Conservation (phyloP, 2,797 vertebrate species). For the Uromys caudimaculatus region DNA sequence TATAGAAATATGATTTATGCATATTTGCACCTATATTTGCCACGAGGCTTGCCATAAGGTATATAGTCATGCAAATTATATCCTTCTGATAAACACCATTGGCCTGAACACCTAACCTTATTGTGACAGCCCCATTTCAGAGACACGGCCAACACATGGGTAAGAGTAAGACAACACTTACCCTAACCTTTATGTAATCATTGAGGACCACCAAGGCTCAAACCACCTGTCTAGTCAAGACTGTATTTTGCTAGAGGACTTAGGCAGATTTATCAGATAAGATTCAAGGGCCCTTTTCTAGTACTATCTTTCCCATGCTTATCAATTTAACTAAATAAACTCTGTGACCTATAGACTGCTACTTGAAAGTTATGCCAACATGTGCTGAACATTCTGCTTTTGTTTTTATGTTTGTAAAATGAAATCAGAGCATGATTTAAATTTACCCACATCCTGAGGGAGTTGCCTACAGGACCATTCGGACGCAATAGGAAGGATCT, state of each 20-base stretch:
- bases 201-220: slow-evolving; percentile 4
- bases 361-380: background rate
- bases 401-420: slow-evolving; percentile 52
- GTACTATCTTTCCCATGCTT: background rate
- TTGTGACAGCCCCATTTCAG: background rate
- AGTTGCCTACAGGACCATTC: slow-evolving; percentile 17
- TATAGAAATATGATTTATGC: slow-evolving; percentile 77
- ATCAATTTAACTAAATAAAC: slow-evolving; percentile 11
- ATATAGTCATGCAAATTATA: slow-evolving; percentile 46
- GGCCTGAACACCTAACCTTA: slow-evolving; percentile 8
- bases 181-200: slow-evolving; percentile 12
- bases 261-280: slow-evolving; percentile 46
- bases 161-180: background rate
- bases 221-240: background rate
- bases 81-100: slow-evolving; percentile 64
- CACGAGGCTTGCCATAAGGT: slow-evolving; percentile 55
- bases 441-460: slow-evolving; percentile 23
- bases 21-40: slow-evolving; percentile 75
- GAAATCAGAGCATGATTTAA: slow-evolving; percentile 54
- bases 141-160: background rate
- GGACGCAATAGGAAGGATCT: background rate
- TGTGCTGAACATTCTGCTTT: slow-evolving; percentile 9
- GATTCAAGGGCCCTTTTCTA: background rate
- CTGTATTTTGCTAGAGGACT: slow-evolving; percentile 21
- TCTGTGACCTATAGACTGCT: background rate